Percentiles rank a stretch among this genome's conserved stretches.
phyloP scores from a whole-genome alignment of 2,113 vertebrate species.

The Hemiscyllium ocellatum region DNA sequence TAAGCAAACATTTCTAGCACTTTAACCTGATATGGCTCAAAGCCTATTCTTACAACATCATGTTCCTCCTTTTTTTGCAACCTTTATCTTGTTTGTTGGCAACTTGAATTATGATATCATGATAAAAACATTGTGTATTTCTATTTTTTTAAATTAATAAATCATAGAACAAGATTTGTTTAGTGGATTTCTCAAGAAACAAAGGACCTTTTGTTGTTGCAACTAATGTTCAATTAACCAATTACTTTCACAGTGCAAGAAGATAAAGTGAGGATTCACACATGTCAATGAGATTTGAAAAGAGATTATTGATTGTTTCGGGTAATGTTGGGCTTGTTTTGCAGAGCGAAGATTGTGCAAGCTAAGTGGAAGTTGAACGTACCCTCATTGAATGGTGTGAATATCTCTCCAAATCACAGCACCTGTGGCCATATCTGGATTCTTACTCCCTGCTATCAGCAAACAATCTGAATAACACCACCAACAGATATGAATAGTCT shows the following conservation, averaged over 20 bases:
- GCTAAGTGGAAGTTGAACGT: slow-evolving; percentile 31
- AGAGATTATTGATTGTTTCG: slow-evolving; percentile 48
- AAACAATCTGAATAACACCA: slow-evolving; percentile 52
- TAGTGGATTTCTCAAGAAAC: neutral
- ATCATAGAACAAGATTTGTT: neutral
- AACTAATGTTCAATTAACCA: slow-evolving; percentile 18
- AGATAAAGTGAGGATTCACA: slow-evolving; percentile 48
- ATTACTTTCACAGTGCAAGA: slow-evolving; percentile 43
- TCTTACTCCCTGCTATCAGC: slow-evolving; percentile 51
- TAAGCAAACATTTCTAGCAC: neutral
- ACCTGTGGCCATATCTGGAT: slow-evolving; percentile 52
- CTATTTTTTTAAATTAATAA: neutral
- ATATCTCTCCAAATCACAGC: slow-evolving; percentile 47
- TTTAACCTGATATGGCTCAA: neutral
- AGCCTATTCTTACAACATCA: neutral
- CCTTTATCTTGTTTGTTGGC: neutral
- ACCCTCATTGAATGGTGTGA: slow-evolving; percentile 45
- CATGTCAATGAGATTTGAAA: slow-evolving; percentile 46
- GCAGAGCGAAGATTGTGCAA: slow-evolving; percentile 46
- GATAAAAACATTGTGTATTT: neutral
- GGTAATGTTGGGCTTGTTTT: slow-evolving; percentile 40
- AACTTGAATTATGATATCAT: neutral
- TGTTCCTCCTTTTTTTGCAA: neutral
- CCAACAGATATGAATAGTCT: slow-evolving; percentile 52
- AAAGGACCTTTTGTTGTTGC: slow-evolving; percentile 1